Evolutionary conservation across 2,797 vertebrate species (phyloP).

Genomic region (Darevskia mixta): DNA sequence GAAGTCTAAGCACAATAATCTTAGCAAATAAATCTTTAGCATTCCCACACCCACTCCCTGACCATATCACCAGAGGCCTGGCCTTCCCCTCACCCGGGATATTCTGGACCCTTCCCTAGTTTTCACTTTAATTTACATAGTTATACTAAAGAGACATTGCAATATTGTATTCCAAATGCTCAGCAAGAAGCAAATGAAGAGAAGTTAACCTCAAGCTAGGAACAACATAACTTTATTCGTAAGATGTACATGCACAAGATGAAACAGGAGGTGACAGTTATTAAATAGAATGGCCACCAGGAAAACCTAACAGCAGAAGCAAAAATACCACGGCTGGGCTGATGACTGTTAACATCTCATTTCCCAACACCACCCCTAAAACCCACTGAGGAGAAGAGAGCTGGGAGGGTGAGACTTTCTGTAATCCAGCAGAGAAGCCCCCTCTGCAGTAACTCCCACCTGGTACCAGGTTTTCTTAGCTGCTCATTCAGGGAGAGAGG

Average conservation of each 20-base stretch:
- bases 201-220: neutral
- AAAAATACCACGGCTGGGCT: neutral
- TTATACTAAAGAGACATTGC: neutral
- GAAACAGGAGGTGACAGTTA: neutral
- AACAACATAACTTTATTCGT: neutral
- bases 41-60: neutral
- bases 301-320: neutral
- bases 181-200: neutral
- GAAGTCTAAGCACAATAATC: neutral
- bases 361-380: neutral
- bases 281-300: too few species aligned
- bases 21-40: neutral
- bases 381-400: neutral
- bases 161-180: neutral
- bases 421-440: neutral
- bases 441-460: neutral
- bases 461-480: neutral
- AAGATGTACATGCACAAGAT: neutral
- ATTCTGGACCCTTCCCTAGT: neutral
- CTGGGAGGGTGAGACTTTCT: neutral
- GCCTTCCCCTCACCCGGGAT: neutral
- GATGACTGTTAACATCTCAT: neutral
- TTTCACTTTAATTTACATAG: neutral
- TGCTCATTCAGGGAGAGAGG: neutral
- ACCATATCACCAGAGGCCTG: neutral